A percentile compares a stretch with the other conserved stretches of the same genome.
Conservation (phyloP, 2,797 vertebrate species). For the Tolypeutes matacus region DNA sequence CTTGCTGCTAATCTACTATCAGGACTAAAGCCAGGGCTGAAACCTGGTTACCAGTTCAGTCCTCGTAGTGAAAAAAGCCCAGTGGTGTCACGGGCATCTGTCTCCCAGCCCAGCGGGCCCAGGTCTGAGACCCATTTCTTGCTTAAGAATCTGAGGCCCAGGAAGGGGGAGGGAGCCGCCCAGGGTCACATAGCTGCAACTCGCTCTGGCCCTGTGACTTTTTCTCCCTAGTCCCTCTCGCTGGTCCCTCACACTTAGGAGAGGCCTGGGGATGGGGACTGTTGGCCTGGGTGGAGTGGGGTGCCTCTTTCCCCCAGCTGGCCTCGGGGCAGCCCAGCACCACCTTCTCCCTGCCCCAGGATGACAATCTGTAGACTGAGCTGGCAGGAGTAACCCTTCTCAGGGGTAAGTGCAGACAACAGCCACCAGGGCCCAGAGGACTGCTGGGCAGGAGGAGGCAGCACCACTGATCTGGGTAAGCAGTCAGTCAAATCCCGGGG, state of each 20-base stretch:
- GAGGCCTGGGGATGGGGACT: not conserved
- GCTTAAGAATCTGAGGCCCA: not conserved
- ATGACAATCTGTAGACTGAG: constrained; percentile 52
- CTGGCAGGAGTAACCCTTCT: not conserved
- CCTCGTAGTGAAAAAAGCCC: not conserved
- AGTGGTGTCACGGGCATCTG: not conserved
- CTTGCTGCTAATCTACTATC: not conserved
- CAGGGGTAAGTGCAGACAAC: fast-evolving
- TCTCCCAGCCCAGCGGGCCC: not conserved
- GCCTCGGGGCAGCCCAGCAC: not conserved
- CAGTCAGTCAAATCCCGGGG: not conserved
- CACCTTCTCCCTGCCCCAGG: not conserved
- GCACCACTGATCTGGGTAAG: not conserved
- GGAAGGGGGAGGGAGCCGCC: not conserved
- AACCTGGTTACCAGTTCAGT: not conserved
- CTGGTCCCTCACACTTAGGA: not conserved
- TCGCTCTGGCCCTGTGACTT: not conserved
- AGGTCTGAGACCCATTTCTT: not conserved
- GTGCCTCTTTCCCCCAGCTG: not conserved
- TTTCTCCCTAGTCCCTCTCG: not conserved
- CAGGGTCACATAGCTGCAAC: not conserved
- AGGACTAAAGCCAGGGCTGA: not conserved
- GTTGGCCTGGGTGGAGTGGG: not conserved
- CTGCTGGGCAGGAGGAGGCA: not conserved
- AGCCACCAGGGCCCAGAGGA: not conserved